Evolutionary conservation across 2,113 vertebrate genomes (phyloP).

Genomic region (Okapia johnstoni): DNA sequence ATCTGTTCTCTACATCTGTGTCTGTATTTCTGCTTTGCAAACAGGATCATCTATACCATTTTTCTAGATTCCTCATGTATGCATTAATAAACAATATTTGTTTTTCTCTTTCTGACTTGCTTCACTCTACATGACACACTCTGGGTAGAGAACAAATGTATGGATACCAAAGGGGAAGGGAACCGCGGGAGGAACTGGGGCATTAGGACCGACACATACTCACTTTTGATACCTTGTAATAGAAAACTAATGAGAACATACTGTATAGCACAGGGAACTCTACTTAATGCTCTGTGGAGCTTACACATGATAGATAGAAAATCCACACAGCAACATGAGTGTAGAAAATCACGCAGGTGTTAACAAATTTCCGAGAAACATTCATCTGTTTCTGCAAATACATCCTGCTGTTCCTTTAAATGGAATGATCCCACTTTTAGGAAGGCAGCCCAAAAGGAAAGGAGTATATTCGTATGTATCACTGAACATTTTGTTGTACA

Average conservation of each 20-base stretch:
- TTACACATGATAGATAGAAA: conserved; percentile 43
- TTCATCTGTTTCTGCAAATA: conserved; percentile 69
- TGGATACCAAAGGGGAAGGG: background rate
- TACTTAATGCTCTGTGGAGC: background rate
- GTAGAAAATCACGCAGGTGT: conserved; percentile 51
- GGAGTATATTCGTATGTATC: background rate
- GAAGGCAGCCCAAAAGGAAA: background rate
- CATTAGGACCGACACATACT: background rate
- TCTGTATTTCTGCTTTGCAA: background rate
- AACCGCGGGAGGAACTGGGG: background rate
- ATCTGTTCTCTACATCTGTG: background rate
- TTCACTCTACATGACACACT: background rate
- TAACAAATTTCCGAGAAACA: conserved; percentile 69
- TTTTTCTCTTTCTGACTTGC: background rate
- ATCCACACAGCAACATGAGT: conserved; percentile 17
- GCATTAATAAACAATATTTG: background rate
- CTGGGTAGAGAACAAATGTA: background rate
- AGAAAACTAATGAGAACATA: background rate
- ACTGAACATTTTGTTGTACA: background rate
- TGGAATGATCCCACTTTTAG: conserved; percentile 49
- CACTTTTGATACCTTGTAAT: background rate
- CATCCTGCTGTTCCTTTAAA: conserved; percentile 69
- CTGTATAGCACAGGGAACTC: background rate
- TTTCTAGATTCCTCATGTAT: background rate
- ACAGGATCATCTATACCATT: background rate